These are phyloP conservation scores for Neopelma chrysocephalum DNA, from an alignment of 2,797 vertebrate genomes.

Conservation along the genomic window DNA sequence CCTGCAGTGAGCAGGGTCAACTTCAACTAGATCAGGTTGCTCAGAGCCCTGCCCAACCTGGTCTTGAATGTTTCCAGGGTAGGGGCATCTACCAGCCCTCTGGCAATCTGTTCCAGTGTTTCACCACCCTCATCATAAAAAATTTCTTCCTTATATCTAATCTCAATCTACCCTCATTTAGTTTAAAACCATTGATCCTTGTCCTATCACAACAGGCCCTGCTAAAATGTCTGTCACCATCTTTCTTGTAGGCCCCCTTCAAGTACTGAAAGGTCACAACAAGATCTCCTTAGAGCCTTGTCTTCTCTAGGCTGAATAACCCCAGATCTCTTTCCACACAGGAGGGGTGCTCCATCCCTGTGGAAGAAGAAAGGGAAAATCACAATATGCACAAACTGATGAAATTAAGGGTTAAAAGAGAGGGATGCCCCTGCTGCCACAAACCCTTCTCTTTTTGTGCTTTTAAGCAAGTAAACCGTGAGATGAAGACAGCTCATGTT, in stretches of 20 bases:
- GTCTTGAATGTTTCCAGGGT: not conserved
- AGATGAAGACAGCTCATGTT: not conserved
- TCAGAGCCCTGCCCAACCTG: not conserved
- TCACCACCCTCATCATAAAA: not conserved
- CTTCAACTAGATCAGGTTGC: not conserved
- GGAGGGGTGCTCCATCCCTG: not conserved
- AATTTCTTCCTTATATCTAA: not conserved
- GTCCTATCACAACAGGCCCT: rapidly evolving
- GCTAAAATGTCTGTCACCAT: not conserved
- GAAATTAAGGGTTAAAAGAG: not conserved
- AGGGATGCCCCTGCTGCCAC: not conserved
- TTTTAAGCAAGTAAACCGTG: not conserved
- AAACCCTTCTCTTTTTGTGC: not conserved
- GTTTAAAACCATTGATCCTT: not conserved
- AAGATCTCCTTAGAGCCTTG: not conserved
- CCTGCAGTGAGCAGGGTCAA: not conserved
- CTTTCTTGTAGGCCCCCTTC: not conserved
- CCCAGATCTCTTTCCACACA: not conserved
- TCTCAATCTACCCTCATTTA: not conserved
- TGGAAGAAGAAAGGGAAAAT: not conserved
- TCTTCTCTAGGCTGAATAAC: not conserved
- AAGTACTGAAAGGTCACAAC: not conserved
- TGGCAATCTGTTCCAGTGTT: not conserved
- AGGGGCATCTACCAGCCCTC: not conserved
- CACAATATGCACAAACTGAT: not conserved